Evolutionary conservation across 2,113 vertebrate species (phyloP), one percentile per base, ranked within the genome.

Genomic region (Rana temporaria): DNA sequence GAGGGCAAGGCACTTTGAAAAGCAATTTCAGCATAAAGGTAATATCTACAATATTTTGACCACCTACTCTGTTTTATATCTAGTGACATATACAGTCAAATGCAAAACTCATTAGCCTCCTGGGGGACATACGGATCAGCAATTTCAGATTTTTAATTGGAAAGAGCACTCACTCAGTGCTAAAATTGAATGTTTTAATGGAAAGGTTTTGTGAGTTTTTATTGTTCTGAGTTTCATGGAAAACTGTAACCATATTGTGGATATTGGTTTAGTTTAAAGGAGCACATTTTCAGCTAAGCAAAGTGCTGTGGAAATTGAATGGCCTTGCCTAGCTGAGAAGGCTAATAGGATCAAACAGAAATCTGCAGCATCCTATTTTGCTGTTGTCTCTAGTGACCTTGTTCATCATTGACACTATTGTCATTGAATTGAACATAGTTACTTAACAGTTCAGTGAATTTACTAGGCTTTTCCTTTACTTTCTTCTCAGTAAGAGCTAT

Each of bases 71-170:
- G 11, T 85, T 88, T 88, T 85, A 76, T 89, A 81, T 87, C 55
- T 63, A 14, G 5, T 48, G 52, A 34, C 62, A 72, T 55, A 73
- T 84, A 86, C 69, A 82, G 57, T 84, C 66, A 82, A 16, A 12
- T 82, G 57, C 24, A 81, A 87, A 90, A 88, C 22, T 16, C 71
- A 85, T 86, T 85, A 88, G 8, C 65, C 69, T 85, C 79, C 86
- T 87, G 38, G 78, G 69, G 78, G 74, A 68, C 67, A 78, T 2
- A 22, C 38, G 26, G 52, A 76, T 71, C 55, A 79, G 55, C 86
- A 87, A 86, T 77, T 81, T 87, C 24, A 73, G 8, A 24, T 84
- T 66, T 85, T 77, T 87, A 89, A 86, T 85, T 85, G 89, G 76
- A 88, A 87, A 85, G 86, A 85, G 70, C 20, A 84, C 76, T 85